These are phyloP conservation scores for Cynopterus sphinx DNA, from an alignment of 2,797 vertebrate species.

Conservation along the genomic window DNA sequence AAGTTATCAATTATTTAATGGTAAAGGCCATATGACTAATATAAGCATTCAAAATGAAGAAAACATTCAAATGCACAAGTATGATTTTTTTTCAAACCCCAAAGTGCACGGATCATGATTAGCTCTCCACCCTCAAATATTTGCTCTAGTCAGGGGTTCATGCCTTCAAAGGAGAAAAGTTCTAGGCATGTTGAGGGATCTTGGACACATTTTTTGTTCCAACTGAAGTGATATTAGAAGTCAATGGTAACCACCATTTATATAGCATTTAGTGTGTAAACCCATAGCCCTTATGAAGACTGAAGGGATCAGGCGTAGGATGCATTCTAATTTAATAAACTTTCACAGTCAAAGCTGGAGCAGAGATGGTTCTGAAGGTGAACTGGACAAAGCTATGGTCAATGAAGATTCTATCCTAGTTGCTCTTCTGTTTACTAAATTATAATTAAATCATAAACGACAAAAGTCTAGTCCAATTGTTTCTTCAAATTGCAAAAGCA, in stretches of 20 bases:
- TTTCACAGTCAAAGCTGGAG: neutral
- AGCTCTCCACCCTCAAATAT: neutral
- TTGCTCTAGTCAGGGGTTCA: neutral
- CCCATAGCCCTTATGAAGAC: neutral
- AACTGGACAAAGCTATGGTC: neutral
- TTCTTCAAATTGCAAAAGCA: conserved; percentile 28
- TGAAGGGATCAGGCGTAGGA: neutral
- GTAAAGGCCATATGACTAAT: neutral
- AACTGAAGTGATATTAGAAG: neutral
- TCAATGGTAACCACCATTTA: neutral
- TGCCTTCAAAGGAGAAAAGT: neutral
- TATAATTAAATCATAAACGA: neutral
- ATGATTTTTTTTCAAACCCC: conserved; percentile 5
- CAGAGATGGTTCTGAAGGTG: neutral
- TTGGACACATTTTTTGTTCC: neutral
- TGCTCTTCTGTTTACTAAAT: neutral
- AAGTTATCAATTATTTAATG: neutral
- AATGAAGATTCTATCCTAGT: neutral
- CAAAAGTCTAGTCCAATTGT: neutral
- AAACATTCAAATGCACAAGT: neutral
- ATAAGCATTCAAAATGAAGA: neutral
- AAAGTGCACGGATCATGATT: neutral
- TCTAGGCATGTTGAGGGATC: neutral
- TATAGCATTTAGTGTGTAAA: neutral
- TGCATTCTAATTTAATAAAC: neutral